Evolutionary conservation across 2,797 vertebrate genomes (phyloP), one percentile per base, ranked within the genome.

Genomic region (Tiaroga cobitis): DNA sequence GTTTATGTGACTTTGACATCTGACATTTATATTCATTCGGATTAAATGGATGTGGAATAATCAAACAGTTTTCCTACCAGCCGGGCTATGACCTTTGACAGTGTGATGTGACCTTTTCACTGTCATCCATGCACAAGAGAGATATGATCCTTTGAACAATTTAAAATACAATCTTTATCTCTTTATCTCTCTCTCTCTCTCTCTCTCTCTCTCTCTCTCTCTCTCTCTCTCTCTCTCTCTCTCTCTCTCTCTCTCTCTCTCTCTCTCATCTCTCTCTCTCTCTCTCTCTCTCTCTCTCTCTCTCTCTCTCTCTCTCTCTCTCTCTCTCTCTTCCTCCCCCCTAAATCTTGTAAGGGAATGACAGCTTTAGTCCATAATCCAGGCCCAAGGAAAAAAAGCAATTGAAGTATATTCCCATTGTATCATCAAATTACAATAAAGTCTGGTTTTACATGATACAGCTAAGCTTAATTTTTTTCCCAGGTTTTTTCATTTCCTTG

Each of bases 351-450:
- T 88, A 88, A 92, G 88, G 87, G 49, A 89, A 92, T 89, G 88
- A 89, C 87, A 73, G 76, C 70, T 78, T 70, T 86, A 87, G 75
- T 91, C 89, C 89, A 90, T 91, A 91, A 91, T 91, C 88, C 86
- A 61, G 76, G 80, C 88, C 89, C 80, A 29, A 0, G 78, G 87
- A 85, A 85, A 89, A 87, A 88, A 91, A 91, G 90, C 87, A 92
- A 92, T 91, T 89, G 87, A 93, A 92, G 92, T 87, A 49, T 88
- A 93, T 92, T 90, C 84, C 82, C 87, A 89, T 90, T 90, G 88
- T 89, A 74, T 90, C 70, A 91, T 93, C 91, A 89, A 87, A 92
- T 93, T 92, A 93, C 86, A 84, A 74, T 83, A 86, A 91, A 89
- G 89, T 82, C 85, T 54, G 24, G 83, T 90, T 90, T 92, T 89